phyloP scores from a whole-genome alignment of 2,888 invertebrate species.

The Tuberolachnus salignus region DNA sequence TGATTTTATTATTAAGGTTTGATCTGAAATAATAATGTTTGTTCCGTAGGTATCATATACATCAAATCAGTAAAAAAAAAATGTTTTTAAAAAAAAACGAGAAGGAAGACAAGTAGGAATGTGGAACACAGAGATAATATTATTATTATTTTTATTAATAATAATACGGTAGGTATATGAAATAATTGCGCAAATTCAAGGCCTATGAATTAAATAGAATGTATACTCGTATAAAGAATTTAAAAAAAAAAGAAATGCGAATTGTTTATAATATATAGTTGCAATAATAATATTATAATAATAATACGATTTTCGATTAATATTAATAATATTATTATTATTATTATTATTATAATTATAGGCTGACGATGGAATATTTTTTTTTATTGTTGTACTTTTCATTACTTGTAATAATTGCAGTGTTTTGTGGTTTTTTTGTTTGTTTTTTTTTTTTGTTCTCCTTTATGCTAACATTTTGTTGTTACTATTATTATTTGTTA shows the following conservation, averaged over 20 bases:
- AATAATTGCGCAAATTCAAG: slow-evolving; percentile 9
- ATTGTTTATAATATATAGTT: not conserved
- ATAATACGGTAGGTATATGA: not conserved
- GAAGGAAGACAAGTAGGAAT: slow-evolving; percentile 44
- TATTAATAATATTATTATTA: not conserved
- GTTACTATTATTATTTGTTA: not conserved
- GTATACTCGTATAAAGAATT: not conserved
- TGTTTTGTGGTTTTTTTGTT: not conserved
- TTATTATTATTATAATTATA: slow-evolving; percentile 1
- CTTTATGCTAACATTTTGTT: not conserved
- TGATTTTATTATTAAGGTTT: not conserved
- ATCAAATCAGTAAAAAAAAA: not conserved
- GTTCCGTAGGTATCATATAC: not conserved
- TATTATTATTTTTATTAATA: not conserved
- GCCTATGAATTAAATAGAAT: not conserved
- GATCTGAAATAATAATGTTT: not conserved
- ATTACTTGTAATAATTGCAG: slow-evolving; percentile 22
- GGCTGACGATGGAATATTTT: too few relatives aligned
- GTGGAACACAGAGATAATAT: slow-evolving; percentile 33
- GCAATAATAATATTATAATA: not conserved
- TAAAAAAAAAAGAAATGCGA: not conserved
- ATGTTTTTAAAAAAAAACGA: too few relatives aligned
- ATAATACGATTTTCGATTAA: too few relatives aligned
- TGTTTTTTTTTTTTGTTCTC: not conserved
- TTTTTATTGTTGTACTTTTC: slow-evolving; percentile 41